phyloP scores from a whole-genome alignment of 2,888 invertebrate genomes.

The Hemaris fuciformis region DNA sequence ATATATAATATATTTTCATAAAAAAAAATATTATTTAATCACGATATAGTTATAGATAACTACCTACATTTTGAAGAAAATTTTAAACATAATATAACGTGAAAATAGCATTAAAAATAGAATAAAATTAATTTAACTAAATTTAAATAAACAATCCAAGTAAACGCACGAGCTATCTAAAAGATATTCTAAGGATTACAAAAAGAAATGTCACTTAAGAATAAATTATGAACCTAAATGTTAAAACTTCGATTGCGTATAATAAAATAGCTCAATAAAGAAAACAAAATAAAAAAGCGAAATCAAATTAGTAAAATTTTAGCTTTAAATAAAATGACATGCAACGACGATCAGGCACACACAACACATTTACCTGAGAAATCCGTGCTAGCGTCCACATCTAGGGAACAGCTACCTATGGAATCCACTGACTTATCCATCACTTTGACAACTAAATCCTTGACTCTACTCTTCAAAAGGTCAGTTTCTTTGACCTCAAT shows the following conservation, averaged over 20 bases:
- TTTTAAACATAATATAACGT: no score
- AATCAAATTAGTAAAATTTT: slow-evolving; percentile 12
- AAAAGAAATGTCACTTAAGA: no score
- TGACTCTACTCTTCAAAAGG: slow-evolving; percentile 56
- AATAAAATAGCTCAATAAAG: background rate
- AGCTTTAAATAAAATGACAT: slow-evolving; percentile 11
- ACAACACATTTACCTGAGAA: slow-evolving; percentile 84
- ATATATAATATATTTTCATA: background rate
- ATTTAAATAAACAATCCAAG: no score
- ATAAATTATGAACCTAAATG: no score
- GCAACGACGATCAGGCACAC: slow-evolving; percentile 34
- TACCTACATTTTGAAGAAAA: no score
- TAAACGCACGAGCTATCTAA: no score
- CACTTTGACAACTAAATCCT: slow-evolving; percentile 73
- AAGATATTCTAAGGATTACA: no score
- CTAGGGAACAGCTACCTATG: slow-evolving; percentile 92
- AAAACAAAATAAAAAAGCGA: slow-evolving; percentile 12
- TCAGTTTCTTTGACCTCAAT: slow-evolving; percentile 74
- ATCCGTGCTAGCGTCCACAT: slow-evolving; percentile 89
- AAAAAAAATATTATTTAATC: no score
- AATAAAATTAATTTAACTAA: no score
- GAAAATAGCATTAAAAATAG: no score
- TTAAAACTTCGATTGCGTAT: background rate
- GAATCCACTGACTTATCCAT: slow-evolving; percentile 92
- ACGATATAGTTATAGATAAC: no score